A percentile compares a stretch with the other conserved stretches of the same genome.
Conservation (phyloP, 2,888 invertebrate species). For the Mamestra brassicae region DNA sequence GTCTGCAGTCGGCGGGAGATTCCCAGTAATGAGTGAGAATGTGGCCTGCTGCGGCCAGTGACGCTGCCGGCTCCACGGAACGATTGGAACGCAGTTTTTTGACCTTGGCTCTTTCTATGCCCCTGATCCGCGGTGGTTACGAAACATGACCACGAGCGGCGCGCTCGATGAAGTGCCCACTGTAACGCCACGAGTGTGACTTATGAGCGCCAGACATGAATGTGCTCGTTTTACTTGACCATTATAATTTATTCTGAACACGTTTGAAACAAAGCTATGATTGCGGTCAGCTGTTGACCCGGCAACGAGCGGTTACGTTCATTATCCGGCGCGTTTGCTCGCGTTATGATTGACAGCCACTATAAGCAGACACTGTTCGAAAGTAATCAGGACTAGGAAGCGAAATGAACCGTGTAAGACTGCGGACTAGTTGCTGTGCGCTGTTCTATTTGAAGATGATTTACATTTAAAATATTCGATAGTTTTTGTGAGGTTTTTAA, state of each 20-base stretch:
- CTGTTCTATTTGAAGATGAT: constrained; percentile 61
- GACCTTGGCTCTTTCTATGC: constrained; percentile 69
- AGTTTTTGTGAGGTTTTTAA: constrained; percentile 60
- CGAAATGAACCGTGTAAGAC: constrained; percentile 40
- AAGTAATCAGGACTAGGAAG: constrained; percentile 39
- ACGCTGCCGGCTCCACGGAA: constrained; percentile 37
- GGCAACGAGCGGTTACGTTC: constrained; percentile 15
- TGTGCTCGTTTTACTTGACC: constrained; percentile 38
- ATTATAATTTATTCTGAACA: constrained; percentile 61
- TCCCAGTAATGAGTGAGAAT: constrained; percentile 64
- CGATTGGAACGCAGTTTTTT: constrained; percentile 67
- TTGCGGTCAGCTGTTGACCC: constrained; percentile 50
- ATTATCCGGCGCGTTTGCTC: constrained; percentile 11
- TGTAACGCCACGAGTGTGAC: constrained; percentile 52
- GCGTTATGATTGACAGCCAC: constrained; percentile 22
- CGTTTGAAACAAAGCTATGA: constrained; percentile 50
- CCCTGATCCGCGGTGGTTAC: constrained; percentile 69
- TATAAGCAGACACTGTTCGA: constrained; percentile 7
- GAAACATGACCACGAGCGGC: constrained; percentile 60
- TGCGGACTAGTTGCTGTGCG: background rate
- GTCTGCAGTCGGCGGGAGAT: constrained; percentile 53
- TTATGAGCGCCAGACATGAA: constrained; percentile 50
- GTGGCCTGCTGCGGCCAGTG: constrained; percentile 40
- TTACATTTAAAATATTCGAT: constrained; percentile 55
- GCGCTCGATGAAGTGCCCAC: constrained; percentile 55